These are phyloP conservation scores for Octodonta nipae DNA, from an alignment of 2,888 invertebrate genomes.

Conservation along the genomic window DNA sequence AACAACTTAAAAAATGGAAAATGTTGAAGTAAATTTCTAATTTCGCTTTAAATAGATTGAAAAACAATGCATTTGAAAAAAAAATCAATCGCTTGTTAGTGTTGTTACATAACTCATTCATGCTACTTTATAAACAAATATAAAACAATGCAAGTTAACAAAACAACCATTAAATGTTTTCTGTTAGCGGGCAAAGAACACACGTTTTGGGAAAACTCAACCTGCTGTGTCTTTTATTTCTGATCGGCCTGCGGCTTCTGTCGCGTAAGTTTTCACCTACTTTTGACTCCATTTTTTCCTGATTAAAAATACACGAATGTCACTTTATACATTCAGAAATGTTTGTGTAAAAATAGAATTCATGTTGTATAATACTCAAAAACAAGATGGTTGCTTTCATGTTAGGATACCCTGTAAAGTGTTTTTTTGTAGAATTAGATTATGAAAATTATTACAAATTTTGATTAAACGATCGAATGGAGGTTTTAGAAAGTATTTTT, in stretches of 20 bases:
- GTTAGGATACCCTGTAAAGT: conserved; percentile 22
- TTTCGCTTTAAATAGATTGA: too few species aligned
- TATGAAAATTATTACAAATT: neutral
- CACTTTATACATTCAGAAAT: conserved; percentile 26
- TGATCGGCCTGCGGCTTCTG: conserved; percentile 49
- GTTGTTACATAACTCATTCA: conserved; percentile 5
- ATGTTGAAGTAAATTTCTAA: too few species aligned
- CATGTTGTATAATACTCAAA: conserved; percentile 34
- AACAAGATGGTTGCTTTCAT: conserved; percentile 32
- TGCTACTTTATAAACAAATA: neutral
- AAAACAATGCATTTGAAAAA: too few species aligned
- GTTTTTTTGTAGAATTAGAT: conserved; percentile 2
- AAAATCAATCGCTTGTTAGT: too few species aligned
- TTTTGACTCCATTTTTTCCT: conserved; percentile 30
- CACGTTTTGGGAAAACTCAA: too few species aligned
- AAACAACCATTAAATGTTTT: neutral
- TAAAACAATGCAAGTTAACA: neutral
- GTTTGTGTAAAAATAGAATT: conserved; percentile 33
- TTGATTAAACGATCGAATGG: neutral
- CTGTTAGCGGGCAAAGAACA: too few species aligned
- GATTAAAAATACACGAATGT: conserved; percentile 27
- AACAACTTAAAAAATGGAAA: too few species aligned
- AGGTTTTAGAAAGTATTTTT: neutral
- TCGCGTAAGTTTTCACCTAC: conserved; percentile 34
- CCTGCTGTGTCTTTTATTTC: conserved; percentile 61